Conservation (phyloP, 2,888 invertebrate species). For the Cantharis nigra region DNA sequence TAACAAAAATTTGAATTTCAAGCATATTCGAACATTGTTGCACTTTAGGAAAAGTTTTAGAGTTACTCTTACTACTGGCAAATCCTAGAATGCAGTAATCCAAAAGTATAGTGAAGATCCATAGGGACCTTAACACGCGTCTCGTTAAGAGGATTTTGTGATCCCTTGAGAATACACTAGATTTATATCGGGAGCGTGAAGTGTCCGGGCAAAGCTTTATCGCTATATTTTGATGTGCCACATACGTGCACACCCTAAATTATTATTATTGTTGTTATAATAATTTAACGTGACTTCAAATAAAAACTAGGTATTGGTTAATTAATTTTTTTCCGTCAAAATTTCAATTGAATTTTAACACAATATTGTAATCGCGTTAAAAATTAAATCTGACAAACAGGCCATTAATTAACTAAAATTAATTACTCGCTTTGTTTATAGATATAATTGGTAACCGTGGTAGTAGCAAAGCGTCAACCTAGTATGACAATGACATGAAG, state of each 20-base stretch:
- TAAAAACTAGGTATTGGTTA: neutral
- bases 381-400: constrained; percentile 9
- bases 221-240: constrained; percentile 51
- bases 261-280: constrained; percentile 16
- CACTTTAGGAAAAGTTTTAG: neutral
- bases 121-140: constrained; percentile 47
- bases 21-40: neutral
- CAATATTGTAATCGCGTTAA: neutral
- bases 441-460: constrained; percentile 37
- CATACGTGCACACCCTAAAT: constrained; percentile 39
- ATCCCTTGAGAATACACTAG: constrained; percentile 49
- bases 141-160: constrained; percentile 51
- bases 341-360: neutral
- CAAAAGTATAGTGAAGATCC: constrained; percentile 48
- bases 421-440: constrained; percentile 33
- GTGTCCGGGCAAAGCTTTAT: constrained; percentile 50
- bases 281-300: neutral
- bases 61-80: constrained; percentile 9
- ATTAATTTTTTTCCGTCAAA: neutral
- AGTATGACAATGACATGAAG: constrained; percentile 49
- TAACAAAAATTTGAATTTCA: neutral
- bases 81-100: constrained; percentile 33
- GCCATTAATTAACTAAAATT: constrained; percentile 36
- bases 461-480: constrained; percentile 46
- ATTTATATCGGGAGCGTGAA: constrained; percentile 54